These are phyloP conservation scores for Hydropotes inermis DNA, from an alignment of 2,113 vertebrate species.

Conservation along the genomic window DNA sequence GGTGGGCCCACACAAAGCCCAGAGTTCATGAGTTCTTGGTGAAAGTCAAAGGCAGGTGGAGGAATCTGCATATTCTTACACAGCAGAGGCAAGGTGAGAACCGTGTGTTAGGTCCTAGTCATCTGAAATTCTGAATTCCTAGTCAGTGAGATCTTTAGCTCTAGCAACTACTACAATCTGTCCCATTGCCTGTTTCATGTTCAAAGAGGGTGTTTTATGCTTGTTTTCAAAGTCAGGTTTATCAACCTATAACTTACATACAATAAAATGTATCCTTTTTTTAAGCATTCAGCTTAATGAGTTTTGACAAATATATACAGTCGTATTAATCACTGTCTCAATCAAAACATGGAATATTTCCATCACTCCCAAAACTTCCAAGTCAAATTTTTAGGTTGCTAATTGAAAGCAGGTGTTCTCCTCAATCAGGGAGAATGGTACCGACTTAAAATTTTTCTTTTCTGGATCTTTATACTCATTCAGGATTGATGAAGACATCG, in stretches of 20 bases:
- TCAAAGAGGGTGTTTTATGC: neutral
- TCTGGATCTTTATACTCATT: neutral
- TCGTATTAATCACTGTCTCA: neutral
- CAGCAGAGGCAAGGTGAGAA: neutral
- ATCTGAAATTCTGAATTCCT: neutral
- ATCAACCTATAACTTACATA: neutral
- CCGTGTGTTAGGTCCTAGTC: neutral
- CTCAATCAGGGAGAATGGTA: neutral
- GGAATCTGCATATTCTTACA: neutral
- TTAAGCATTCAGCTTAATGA: neutral
- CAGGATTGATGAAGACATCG: rapidly evolving
- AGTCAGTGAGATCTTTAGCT: neutral
- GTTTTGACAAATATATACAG: neutral
- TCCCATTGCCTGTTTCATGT: neutral
- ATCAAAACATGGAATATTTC: neutral
- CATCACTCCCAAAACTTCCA: neutral
- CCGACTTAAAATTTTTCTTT: neutral
- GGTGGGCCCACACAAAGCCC: no score
- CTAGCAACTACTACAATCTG: neutral
- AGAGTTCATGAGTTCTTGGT: neutral
- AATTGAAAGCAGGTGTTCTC: neutral
- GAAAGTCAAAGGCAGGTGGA: neutral
- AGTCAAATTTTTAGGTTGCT: neutral
- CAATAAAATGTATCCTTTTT: neutral
- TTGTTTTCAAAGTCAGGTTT: neutral